phyloP scores from a whole-genome alignment of 2,113 vertebrate genomes.

The Istiophorus platypterus region DNA sequence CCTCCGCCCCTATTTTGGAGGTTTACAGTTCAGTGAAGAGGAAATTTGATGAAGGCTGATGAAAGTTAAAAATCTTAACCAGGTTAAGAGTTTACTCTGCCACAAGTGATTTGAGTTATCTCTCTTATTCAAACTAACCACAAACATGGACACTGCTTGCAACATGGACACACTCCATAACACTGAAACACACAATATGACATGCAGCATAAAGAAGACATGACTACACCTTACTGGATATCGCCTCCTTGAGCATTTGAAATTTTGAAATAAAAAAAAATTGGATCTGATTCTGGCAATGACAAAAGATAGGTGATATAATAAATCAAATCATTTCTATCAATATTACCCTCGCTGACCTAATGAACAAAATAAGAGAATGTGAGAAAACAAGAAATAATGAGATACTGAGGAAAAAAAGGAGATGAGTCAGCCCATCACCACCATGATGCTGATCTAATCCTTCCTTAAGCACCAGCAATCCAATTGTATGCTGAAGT shows the following conservation, averaged over 20 bases:
- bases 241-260: not conserved
- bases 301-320: not conserved
- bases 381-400: not conserved
- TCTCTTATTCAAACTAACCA: not conserved
- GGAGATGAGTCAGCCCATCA: constrained; percentile 35
- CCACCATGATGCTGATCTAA: constrained; percentile 48
- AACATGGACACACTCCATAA: not conserved
- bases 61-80: not conserved
- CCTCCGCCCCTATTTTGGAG: not conserved
- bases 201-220: not conserved
- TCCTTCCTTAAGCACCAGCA: constrained; percentile 23
- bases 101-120: not conserved
- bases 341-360: not conserved
- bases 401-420: constrained; percentile 9
- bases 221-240: not conserved
- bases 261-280: not conserved
- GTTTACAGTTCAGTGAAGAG: not conserved
- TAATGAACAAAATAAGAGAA: not conserved
- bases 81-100: not conserved
- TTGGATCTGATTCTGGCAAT: not conserved
- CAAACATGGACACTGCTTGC: not conserved
- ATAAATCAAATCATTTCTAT: not conserved
- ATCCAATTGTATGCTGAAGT: constrained; percentile 52
- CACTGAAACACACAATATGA: not conserved
- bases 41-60: constrained; percentile 4